Conservation (phyloP, 2,888 invertebrate species). For the Strigamia transsilvanica region DNA sequence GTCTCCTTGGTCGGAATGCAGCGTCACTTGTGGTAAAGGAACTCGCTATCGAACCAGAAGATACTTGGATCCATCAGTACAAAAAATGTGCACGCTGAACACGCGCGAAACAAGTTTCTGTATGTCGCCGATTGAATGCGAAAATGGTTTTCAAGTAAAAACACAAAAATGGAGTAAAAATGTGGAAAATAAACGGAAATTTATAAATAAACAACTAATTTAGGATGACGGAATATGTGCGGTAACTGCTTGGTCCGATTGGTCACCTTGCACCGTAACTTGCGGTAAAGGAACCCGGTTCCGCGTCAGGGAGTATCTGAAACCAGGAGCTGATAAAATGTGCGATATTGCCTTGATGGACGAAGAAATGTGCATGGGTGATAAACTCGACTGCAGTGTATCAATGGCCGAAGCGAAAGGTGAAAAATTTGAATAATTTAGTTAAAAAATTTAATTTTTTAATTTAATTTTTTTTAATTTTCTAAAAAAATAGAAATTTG, state of each 20-base stretch:
- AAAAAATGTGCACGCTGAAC: conserved; percentile 59
- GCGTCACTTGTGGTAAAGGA: conserved; percentile 66
- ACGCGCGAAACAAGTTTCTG: conserved; percentile 60
- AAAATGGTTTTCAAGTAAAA: conserved; percentile 53
- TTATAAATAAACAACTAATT: background rate
- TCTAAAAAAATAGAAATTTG: conserved; percentile 71
- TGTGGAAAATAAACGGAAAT: background rate
- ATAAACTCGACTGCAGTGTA: conserved; percentile 62
- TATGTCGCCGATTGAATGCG: conserved; percentile 61
- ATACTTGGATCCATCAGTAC: conserved; percentile 67
- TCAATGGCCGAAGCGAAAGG: conserved; percentile 76
- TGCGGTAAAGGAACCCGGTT: conserved; percentile 79
- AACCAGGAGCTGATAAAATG: conserved; percentile 80
- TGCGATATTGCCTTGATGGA: conserved; percentile 79
- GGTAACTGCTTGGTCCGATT: conserved; percentile 78
- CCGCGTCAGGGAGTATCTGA: conserved; percentile 75
- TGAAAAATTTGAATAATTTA: conserved; percentile 61
- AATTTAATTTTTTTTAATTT: background rate
- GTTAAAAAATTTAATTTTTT: conserved; percentile 54
- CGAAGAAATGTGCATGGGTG: conserved; percentile 79
- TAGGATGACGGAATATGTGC: conserved; percentile 68
- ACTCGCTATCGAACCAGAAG: conserved; percentile 74
- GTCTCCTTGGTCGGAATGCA: conserved; percentile 67
- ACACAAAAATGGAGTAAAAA: background rate
- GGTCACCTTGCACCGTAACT: conserved; percentile 81